These are phyloP conservation scores for Fukomys damarensis DNA, from an alignment of 2,113 vertebrate genomes.

Conservation along the genomic window DNA sequence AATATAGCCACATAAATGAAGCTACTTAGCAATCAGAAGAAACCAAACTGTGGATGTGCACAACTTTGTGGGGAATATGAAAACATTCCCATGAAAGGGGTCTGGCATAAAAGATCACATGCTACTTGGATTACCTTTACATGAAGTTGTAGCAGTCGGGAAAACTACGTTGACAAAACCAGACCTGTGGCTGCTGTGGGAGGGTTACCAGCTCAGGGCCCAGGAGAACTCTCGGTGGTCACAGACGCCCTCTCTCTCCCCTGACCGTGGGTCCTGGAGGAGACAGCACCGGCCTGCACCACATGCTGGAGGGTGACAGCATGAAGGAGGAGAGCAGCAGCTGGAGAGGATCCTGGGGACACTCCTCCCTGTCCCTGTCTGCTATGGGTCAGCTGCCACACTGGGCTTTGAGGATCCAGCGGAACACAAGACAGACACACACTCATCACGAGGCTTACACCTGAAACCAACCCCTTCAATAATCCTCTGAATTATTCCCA, in stretches of 20 bases:
- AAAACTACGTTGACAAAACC: neutral
- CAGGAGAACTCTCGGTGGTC: neutral
- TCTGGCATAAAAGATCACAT: rapidly evolving
- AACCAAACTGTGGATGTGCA: too few species aligned
- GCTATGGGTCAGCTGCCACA: neutral
- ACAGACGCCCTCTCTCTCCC: rapidly evolving
- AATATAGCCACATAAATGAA: rapidly evolving
- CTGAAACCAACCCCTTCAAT: rapidly evolving
- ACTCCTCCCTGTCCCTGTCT: rapidly evolving
- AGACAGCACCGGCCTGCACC: neutral
- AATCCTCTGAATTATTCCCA: neutral
- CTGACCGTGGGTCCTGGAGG: rapidly evolving
- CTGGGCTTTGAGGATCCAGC: rapidly evolving
- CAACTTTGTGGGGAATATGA: too few species aligned
- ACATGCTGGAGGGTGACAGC: rapidly evolving
- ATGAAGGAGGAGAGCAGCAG: neutral
- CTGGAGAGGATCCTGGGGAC: rapidly evolving
- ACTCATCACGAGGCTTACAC: too few species aligned
- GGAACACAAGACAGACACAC: neutral
- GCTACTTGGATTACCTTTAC: neutral
- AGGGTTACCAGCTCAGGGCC: rapidly evolving
- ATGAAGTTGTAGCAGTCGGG: neutral
- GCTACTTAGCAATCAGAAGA: neutral
- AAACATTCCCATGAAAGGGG: neutral
- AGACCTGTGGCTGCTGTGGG: neutral